phyloP scores from a whole-genome alignment of 2,113 vertebrate species.

The Macaca nemestrina region DNA sequence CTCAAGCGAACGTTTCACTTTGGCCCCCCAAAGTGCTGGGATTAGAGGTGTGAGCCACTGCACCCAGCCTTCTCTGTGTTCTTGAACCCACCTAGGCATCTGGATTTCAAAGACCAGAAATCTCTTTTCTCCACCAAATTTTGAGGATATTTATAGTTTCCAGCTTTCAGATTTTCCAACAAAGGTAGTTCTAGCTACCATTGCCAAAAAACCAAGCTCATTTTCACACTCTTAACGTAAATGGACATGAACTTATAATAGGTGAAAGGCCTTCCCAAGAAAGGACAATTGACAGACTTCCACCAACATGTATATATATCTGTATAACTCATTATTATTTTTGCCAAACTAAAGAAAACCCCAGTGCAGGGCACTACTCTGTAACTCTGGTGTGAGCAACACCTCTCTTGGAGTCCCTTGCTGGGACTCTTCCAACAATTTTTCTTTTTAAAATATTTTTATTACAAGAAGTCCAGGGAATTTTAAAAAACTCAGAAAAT shows the following conservation, averaged over 20 bases:
- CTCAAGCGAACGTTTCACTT: too few species aligned
- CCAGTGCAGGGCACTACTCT: not conserved
- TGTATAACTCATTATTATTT: not conserved
- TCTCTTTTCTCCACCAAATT: not conserved
- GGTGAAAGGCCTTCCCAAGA: not conserved
- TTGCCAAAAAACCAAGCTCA: not conserved
- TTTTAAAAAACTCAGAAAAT: not conserved
- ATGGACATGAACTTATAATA: not conserved
- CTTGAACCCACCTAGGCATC: not conserved
- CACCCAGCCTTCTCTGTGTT: not conserved
- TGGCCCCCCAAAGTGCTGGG: too few species aligned
- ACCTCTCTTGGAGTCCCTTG: not conserved
- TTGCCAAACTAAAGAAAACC: not conserved
- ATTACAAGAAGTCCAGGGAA: not conserved
- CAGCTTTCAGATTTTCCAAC: not conserved
- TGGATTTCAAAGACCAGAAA: not conserved
- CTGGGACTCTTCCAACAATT: not conserved
- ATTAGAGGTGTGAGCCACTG: too few species aligned
- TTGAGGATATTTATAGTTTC: not conserved
- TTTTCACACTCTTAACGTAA: not conserved
- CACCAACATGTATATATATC: not conserved
- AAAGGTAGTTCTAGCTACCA: not conserved
- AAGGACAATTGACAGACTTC: not conserved
- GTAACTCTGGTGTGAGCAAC: not conserved
- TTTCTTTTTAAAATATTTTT: constrained; percentile 42